These are phyloP conservation scores for Alviniconcha strummeri DNA, from an alignment of 2,888 invertebrate species.

Conservation along the genomic window DNA sequence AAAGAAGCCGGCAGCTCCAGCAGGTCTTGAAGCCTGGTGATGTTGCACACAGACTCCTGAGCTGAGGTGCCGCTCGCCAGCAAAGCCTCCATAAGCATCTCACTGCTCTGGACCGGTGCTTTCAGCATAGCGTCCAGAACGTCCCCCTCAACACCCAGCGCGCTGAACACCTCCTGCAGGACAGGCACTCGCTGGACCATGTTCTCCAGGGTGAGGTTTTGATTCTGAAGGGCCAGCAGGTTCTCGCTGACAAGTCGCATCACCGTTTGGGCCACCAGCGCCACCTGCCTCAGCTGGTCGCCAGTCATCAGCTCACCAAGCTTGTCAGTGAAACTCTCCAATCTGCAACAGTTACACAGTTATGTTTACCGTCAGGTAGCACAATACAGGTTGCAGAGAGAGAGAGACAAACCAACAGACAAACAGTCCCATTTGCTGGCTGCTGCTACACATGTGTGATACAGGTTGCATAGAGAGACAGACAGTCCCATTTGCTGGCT, in stretches of 20 bases:
- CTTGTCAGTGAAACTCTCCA: constrained; percentile 22
- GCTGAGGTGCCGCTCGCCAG: constrained; percentile 28
- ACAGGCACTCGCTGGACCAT: constrained; percentile 42
- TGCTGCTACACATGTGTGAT: too few relatives aligned
- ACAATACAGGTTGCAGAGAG: neutral
- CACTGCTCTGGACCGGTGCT: constrained; percentile 45
- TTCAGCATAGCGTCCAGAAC: constrained; percentile 41
- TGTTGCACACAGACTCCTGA: constrained; percentile 36
- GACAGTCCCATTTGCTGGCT: too few relatives aligned
- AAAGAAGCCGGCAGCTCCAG: constrained; percentile 40
- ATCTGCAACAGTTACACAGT: constrained; percentile 8
- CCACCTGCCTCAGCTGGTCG: constrained; percentile 42
- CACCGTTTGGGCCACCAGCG: constrained; percentile 43
- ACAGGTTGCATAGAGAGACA: too few relatives aligned
- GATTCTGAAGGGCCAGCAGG: constrained; percentile 38
- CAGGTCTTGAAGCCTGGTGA: constrained; percentile 35
- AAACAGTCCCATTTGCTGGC: too few relatives aligned
- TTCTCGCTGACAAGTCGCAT: constrained; percentile 45
- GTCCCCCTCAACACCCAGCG: constrained; percentile 44
- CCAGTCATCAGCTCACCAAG: constrained; percentile 39
- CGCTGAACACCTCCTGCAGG: constrained; percentile 41
- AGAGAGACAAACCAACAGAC: too few relatives aligned
- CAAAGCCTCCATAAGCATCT: constrained; percentile 40
- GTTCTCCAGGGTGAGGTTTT: constrained; percentile 43
- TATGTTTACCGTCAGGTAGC: neutral